Evolutionary conservation across 64 coral and sea anemone species (phyloP), one percentile per base, ranked within the genome.

Genomic region (Actinia tenebrosa): DNA sequence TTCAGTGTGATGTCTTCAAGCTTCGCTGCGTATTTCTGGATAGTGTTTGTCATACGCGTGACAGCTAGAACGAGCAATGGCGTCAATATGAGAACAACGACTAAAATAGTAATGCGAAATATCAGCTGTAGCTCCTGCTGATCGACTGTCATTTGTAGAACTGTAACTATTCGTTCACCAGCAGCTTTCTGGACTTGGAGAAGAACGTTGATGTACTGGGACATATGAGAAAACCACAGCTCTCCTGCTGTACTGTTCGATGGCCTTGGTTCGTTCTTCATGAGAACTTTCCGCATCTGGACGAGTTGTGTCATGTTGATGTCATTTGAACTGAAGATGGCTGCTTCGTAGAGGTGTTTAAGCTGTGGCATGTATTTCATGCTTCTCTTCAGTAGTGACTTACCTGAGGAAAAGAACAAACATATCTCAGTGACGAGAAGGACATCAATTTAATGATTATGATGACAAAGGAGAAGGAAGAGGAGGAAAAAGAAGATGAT

Each of bases 181-280:
- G 80, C 63, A 55, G 83, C 15, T 22, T 87, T 71, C 71, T 95
- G 94, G n/a, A 95, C 93, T 7, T 37, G 17, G 9, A 95, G 83
- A 78, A 95, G 26, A 44, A 87, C 75, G 23, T 95, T 83, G 20
- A 89, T 95, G 52, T 91, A 95, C 37, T 56, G 52, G 14, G 93
- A 84, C 86, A 95, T 95, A 0, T 86, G 68, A 0, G 84, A 10
- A 61, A 95, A 92, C 94, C 94, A 95, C 2, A 23, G n/a, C 44
- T 46, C 19, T n/a, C 87, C 90, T 0, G 44, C 79, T 4, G 84
- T 86, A 0, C 4, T 54, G 0, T 86, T 92, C 0, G 42, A 54
- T 23, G 53, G 86, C 45, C 17, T 82, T 22, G 82, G 68, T 30
- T 71, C 44, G 71, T 95, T 95, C 9, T 53, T 81, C 25, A 95